phyloP scores from a whole-genome alignment of 2,888 invertebrate species.

The Hetaerina titia region DNA sequence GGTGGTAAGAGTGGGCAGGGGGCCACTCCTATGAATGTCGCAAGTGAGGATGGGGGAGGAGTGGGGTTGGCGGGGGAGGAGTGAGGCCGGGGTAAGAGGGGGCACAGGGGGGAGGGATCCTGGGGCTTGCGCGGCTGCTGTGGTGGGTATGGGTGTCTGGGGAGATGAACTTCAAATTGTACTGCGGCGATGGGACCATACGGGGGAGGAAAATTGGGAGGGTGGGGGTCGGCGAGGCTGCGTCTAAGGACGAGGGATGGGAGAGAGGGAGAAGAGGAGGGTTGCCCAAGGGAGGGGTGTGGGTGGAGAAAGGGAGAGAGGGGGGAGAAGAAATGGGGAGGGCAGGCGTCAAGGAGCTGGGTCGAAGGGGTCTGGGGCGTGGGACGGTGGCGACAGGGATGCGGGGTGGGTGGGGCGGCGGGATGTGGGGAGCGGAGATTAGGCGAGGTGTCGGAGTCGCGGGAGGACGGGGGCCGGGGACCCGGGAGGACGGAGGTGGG shows the following conservation, averaged over 20 bases:
- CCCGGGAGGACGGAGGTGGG: background rate
- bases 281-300: background rate
- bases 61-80: background rate
- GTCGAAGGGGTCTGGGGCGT: background rate
- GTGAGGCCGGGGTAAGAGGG: background rate
- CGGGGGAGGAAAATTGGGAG: constrained; percentile 47
- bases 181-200: constrained; percentile 71
- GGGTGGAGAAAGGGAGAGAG: background rate
- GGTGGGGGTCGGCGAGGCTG: background rate
- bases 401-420: background rate
- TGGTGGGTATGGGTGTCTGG: constrained; percentile 71
- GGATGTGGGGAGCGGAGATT: background rate
- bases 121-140: constrained; percentile 16
- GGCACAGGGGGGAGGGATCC: background rate
- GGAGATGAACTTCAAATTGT: constrained; percentile 72
- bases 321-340: background rate
- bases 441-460: constrained; percentile 46
- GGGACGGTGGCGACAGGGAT: background rate
- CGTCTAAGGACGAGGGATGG: background rate
- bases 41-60: background rate
- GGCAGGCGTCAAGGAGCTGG: background rate
- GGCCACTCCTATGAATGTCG: background rate
- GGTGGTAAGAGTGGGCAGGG: background rate
- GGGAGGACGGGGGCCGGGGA: background rate
- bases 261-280: background rate